Percentiles rank a stretch among this genome's conserved stretches.
Conservation (phyloP, 2,797 vertebrate species). For the Argentina silus region DNA sequence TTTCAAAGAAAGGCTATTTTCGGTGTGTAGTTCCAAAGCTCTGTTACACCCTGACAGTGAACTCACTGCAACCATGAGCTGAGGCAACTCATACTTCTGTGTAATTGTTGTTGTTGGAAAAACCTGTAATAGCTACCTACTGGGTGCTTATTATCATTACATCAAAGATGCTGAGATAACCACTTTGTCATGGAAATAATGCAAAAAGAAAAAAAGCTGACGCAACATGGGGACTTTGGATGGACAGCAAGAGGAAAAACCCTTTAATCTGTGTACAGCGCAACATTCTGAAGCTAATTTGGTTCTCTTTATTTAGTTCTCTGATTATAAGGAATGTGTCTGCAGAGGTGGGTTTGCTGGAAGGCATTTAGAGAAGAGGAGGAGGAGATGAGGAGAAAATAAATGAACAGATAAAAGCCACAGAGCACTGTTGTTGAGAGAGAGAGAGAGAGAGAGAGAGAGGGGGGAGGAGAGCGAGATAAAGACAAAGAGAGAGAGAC, state of each 20-base stretch:
- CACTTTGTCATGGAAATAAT: conserved; percentile 41
- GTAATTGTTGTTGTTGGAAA: conserved; percentile 54
- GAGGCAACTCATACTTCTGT: conserved; percentile 18
- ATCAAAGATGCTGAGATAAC: conserved; percentile 47
- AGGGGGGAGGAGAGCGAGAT: no score
- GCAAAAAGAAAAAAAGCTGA: conserved; percentile 29
- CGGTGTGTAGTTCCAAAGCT: neutral
- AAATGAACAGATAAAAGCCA: neutral
- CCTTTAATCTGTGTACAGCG: conserved; percentile 9
- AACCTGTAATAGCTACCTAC: conserved; percentile 55
- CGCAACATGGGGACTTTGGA: conserved; percentile 35
- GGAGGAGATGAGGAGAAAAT: neutral
- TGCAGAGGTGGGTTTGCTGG: neutral
- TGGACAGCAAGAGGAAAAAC: neutral
- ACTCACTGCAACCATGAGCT: conserved; percentile 14
- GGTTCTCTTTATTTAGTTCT: conserved; percentile 1
- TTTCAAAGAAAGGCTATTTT: no score
- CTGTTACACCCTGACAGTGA: conserved; percentile 17
- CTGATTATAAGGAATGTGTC: conserved; percentile 14
- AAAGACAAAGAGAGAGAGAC: no score
- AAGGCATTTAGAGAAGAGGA: neutral
- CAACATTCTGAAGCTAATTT: conserved; percentile 7
- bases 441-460: no score
- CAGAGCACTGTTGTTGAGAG: no score
- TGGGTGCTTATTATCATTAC: conserved; percentile 48